Base-by-base conservation (phyloP, 2,113 vertebrate species). In the Buteo buteo region DNA sequence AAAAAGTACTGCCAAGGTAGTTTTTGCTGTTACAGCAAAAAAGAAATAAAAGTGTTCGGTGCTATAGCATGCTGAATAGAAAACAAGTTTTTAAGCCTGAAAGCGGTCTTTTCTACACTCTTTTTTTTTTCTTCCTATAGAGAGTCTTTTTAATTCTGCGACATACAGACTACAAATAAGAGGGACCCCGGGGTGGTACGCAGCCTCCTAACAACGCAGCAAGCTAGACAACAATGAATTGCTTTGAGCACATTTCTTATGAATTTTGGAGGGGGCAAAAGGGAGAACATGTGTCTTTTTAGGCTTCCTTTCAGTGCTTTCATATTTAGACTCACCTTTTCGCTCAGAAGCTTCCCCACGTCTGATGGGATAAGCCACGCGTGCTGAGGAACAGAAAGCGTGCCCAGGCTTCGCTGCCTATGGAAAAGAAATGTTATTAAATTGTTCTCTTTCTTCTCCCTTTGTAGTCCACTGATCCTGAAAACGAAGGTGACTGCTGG, bases 321-420 rank as follows among this genome's bases (percentile, higher is more conserved):
- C 69, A 10, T 16, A 16, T 34, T 5, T 1, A 3, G 61, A 28
- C 38, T 88, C 70, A 25, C 55, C 59, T 87, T 50, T 45, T 12
- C 0, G 2, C 84, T 47, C 72, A 36, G 71, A 26, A 82, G 52
- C 7, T 73, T 84, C 65, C 71, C 54, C 2, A 2, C 0, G 1
- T 19, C 79, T 7, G 0, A 24, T 3, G 55, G 80, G 76, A 86
- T 34, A 11, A 88, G 62, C 62, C 19, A 3, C 0, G 0, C 4
- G 0, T 6, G 54, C 76, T 18, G 32, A 25, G 36, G 64, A 38
- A 5, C 14, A 17, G 64, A 66, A 47, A 31, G 58, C 2, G 0
- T 31, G 47, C 34, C 26, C 32, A 1, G 62, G 49, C 62, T 86
- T 2, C 31, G 66, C 45, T 1, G 2, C 40, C 49, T 16, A 0